Evolutionary conservation across 2,797 vertebrate genomes (phyloP).

Genomic region (Acropternis orthonyx): DNA sequence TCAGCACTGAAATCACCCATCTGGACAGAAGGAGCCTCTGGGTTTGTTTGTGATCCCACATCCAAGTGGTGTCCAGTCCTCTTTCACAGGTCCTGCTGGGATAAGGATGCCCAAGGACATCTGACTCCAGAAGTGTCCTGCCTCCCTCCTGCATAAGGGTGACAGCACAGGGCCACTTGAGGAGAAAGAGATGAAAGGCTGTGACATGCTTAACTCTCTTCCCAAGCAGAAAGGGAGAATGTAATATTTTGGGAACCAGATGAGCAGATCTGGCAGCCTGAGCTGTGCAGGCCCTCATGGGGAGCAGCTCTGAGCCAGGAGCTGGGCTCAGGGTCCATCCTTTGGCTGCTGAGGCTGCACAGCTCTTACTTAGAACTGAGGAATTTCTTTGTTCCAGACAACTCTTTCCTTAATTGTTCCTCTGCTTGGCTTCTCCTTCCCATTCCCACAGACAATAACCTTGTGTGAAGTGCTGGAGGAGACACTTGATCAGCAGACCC

Average conservation of each 20-base stretch:
- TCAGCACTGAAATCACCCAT: background rate
- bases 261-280: background rate
- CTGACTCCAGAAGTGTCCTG: background rate
- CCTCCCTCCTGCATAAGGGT: background rate
- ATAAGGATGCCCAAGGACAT: background rate
- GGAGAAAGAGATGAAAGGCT: background rate
- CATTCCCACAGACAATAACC: background rate
- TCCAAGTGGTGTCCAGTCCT: background rate
- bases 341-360: background rate
- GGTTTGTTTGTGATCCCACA: background rate
- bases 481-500: background rate
- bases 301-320: background rate
- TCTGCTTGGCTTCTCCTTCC: background rate
- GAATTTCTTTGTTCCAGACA: background rate
- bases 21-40: background rate
- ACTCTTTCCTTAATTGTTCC: background rate
- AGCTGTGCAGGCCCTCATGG: accelerated
- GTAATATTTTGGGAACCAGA: background rate
- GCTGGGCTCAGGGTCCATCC: background rate
- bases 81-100: background rate
- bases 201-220: background rate
- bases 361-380: background rate
- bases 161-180: background rate
- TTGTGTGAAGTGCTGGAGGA: background rate
- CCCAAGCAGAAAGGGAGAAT: background rate